Base-by-base conservation (phyloP, 2,113 vertebrate genomes). In the Campylomormyrus tamandua region DNA sequence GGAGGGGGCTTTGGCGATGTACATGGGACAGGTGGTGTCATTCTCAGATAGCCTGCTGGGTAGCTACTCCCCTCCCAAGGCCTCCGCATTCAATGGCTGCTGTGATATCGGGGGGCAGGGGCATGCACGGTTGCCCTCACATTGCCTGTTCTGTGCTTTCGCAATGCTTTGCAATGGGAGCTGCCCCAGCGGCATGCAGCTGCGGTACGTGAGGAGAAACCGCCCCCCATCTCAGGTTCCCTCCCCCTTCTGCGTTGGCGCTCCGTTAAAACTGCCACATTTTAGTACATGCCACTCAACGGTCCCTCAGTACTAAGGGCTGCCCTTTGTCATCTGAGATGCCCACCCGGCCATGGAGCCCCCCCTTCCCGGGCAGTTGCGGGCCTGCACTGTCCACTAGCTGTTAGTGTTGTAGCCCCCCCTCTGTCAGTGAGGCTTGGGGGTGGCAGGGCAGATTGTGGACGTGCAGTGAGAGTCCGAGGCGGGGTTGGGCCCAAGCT, bases 1-100 rank as follows among this genome's bases (percentile, higher is more conserved):
- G 62, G 42, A 24, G 87, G 89, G 39, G 83, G 24, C 84, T 90
- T 90, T 90, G 83, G 70, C 70, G 15, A 42, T 7, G 35, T 42
- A 42, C 35, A 42, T 80, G 35, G 1, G 35, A 80, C 70, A 77
- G 70, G 70, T 77, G 70, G 70, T 39, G 31, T 77, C 70, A 77
- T 77, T 77, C 70, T 77, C 31, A 35, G 70, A 17, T 39, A 39
- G 31, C 70, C 70, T 77, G 70, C 31, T 77, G 74, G 13, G 35
- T 80, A 42, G 35, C 15, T 19, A 3, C 5, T 1, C 35, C 13
- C 35, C 70, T 39, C 70, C 35, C n/a, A 31, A 70, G n/a, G 62
- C 62, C 62, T 35, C 35, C 35, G 39, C 8, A 35, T 80, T 80
- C 17, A 42, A 21, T 39, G 74, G 17, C 74, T 80, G 74, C 31